Percentiles rank a stretch among this genome's conserved stretches.
phyloP scores from a whole-genome alignment of 2,888 invertebrate genomes.

The Dolichopus griseipennis region DNA sequence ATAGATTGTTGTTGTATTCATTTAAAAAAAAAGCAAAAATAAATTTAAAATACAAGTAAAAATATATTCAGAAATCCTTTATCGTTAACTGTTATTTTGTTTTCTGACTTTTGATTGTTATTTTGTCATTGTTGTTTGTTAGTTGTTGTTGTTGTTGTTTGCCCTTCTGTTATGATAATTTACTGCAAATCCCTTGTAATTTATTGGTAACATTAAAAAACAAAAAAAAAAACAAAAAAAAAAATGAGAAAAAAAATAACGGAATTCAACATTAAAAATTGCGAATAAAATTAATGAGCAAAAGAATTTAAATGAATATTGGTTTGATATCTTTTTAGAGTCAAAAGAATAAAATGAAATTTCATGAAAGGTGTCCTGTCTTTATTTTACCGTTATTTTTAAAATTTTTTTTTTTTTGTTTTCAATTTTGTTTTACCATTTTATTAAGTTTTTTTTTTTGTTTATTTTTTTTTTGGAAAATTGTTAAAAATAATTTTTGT shows the following conservation, averaged over 20 bases:
- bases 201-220: not conserved
- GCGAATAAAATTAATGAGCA: constrained; percentile 2
- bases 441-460: too few species aligned
- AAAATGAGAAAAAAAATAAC: too few species aligned
- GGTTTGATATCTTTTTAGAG: not conserved
- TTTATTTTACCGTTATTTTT: too few species aligned
- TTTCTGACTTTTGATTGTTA: not conserved
- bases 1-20: too few species aligned
- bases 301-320: constrained; percentile 4
- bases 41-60: not conserved
- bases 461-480: too few species aligned
- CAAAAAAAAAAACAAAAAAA: not conserved
- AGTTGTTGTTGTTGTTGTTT: not conserved
- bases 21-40: not conserved
- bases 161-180: not conserved
- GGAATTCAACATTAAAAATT: not conserved
- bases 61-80: not conserved
- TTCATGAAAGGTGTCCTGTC: not conserved
- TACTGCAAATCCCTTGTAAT: constrained; percentile 6
- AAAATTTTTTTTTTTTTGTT: too few species aligned
- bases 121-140: not conserved
- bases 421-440: too few species aligned
- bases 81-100: not conserved
- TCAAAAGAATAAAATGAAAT: not conserved
- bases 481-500: too few species aligned